phyloP scores from a whole-genome alignment of 2,113 vertebrate genomes.

The Heloderma charlesbogerti region DNA sequence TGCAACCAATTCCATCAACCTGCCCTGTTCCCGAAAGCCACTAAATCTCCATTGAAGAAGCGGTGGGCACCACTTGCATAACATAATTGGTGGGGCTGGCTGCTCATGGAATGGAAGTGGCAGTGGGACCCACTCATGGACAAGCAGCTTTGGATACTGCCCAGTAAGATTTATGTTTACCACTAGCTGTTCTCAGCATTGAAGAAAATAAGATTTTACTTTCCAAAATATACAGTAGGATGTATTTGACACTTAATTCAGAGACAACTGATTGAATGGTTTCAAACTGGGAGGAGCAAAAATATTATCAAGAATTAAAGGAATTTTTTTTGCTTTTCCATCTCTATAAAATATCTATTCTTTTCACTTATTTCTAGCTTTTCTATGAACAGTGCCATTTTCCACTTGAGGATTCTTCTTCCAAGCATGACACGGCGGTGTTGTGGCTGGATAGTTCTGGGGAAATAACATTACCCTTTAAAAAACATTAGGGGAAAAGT shows the following conservation, averaged over 20 bases:
- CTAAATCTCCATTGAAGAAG: too few relatives aligned
- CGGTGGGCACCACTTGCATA: too few relatives aligned
- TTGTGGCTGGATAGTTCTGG: conserved; percentile 14
- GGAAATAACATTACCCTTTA: conserved; percentile 14
- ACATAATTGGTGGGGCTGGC: too few relatives aligned
- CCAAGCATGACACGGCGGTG: not conserved
- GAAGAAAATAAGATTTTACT: not conserved
- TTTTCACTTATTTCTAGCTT: not conserved
- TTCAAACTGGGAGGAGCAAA: not conserved
- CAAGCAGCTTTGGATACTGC: too few relatives aligned
- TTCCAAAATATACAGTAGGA: not conserved
- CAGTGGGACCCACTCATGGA: too few relatives aligned
- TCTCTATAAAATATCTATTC: not conserved
- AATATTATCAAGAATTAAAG: not conserved
- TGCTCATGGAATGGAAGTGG: too few relatives aligned
- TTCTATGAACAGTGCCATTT: not conserved
- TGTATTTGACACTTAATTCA: not conserved
- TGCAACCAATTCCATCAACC: too few relatives aligned
- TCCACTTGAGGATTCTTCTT: conserved; percentile 30
- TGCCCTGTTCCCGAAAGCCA: too few relatives aligned
- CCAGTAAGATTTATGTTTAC: not conserved
- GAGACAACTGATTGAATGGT: not conserved
- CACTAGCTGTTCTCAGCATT: not conserved
- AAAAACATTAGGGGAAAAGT: conserved; percentile 31
- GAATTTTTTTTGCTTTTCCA: not conserved